Evolutionary conservation across 2,113 vertebrate species (phyloP).

Genomic region (Penelope pileata): DNA sequence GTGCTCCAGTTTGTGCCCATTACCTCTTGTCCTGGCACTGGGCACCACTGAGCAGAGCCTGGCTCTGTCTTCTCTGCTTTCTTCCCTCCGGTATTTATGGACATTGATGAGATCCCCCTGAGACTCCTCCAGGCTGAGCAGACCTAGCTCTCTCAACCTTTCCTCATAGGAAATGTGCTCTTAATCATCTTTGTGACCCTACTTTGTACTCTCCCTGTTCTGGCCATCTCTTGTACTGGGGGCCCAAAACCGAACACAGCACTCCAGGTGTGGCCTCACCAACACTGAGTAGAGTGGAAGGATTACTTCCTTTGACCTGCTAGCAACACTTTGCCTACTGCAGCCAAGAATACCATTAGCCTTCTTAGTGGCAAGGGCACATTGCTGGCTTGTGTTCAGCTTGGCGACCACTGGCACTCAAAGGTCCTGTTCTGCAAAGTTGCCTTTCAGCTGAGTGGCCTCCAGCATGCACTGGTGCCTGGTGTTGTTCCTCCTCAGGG

Average conservation of each 20-base stretch:
- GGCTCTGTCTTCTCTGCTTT: background rate
- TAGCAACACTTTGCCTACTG: background rate
- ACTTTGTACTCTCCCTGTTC: background rate
- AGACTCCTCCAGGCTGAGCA: background rate
- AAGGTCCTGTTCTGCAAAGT: background rate
- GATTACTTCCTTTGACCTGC: background rate
- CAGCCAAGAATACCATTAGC: background rate
- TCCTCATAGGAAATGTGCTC: background rate
- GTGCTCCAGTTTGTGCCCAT: background rate
- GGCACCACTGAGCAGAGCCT: background rate
- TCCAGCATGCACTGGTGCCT: background rate
- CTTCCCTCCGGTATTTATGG: background rate
- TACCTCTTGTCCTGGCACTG: background rate
- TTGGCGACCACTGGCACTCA: background rate
- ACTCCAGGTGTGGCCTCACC: background rate
- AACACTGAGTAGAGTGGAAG: background rate
- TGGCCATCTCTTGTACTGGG: background rate
- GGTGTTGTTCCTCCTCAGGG: background rate
- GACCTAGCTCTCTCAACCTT: background rate
- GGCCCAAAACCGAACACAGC: background rate
- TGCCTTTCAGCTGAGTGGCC: background rate
- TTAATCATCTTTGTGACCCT: background rate
- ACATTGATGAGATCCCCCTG: background rate
- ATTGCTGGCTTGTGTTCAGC: background rate
- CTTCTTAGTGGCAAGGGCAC: background rate